These are phyloP conservation scores for Aplodontia rufa DNA, from an alignment of 2,113 vertebrate genomes.

Conservation along the genomic window DNA sequence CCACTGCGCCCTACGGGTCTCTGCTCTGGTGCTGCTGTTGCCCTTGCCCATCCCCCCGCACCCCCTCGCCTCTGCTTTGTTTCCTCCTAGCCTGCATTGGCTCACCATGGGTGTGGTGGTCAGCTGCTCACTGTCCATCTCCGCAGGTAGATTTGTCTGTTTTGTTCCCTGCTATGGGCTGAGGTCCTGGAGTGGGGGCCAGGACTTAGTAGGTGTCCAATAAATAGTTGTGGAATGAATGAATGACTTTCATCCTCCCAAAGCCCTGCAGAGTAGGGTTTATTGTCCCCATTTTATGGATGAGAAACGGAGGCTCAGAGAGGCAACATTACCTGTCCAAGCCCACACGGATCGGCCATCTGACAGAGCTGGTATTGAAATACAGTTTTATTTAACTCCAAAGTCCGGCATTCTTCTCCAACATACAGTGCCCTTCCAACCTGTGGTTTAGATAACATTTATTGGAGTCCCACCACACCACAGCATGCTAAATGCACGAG, in stretches of 20 bases:
- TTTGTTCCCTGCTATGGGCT: background rate
- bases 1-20: background rate
- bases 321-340: background rate
- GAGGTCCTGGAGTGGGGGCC: background rate
- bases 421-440: background rate
- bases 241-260: background rate
- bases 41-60: background rate
- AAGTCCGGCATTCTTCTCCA: slow-evolving; percentile 1
- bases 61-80: background rate
- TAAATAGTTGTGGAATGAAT: background rate
- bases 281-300: background rate
- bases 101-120: background rate
- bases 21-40: background rate
- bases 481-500: background rate
- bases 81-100: background rate
- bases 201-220: background rate
- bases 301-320: background rate
- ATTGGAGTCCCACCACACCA: background rate
- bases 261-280: background rate
- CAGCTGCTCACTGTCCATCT: background rate
- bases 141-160: background rate
- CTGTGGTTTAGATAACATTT: background rate
- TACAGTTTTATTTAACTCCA: slow-evolving; percentile 20
- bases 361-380: background rate
- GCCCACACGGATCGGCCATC: background rate